A percentile compares a stretch with the other conserved stretches of the same genome.
phyloP scores from a whole-genome alignment of 2,113 vertebrate species.

The Plecturocebus donacophilus region DNA sequence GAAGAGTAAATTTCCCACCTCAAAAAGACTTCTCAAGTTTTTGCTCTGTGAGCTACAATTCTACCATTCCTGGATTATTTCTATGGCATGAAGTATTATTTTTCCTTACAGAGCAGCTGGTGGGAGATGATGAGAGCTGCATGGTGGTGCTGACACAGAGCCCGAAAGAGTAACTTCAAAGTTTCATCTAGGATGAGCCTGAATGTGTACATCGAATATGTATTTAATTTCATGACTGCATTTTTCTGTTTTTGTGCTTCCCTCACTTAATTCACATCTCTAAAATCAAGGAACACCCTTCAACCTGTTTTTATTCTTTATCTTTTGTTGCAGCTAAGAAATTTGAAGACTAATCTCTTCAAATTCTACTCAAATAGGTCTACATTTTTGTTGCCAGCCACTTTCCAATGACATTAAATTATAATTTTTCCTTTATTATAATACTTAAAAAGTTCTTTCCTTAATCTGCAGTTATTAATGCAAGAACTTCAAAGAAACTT shows the following conservation, averaged over 20 bases:
- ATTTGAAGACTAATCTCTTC: neutral
- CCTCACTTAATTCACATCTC: neutral
- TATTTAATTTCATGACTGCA: neutral
- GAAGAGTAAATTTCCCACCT: neutral
- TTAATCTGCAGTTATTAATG: constrained; percentile 4
- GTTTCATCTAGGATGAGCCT: neutral
- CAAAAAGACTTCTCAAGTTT: neutral
- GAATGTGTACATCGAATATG: neutral
- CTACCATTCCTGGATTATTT: neutral
- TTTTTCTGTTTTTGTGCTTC: neutral
- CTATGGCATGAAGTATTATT: neutral
- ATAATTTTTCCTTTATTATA: neutral
- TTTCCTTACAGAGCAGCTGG: neutral
- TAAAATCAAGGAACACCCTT: neutral
- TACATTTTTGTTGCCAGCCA: neutral
- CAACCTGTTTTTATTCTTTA: neutral
- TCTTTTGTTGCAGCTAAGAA: neutral
- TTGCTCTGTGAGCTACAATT: neutral
- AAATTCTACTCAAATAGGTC: neutral
- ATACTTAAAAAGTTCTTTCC: neutral
- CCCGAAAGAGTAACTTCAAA: neutral
- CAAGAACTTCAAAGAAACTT: neutral
- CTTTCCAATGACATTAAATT: neutral
- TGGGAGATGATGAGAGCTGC: neutral
- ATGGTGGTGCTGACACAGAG: neutral